A percentile compares a stretch with the other conserved stretches of the same genome.
phyloP scores from a whole-genome alignment of 2,797 vertebrate genomes.

The Melanotaenia trifasciata region DNA sequence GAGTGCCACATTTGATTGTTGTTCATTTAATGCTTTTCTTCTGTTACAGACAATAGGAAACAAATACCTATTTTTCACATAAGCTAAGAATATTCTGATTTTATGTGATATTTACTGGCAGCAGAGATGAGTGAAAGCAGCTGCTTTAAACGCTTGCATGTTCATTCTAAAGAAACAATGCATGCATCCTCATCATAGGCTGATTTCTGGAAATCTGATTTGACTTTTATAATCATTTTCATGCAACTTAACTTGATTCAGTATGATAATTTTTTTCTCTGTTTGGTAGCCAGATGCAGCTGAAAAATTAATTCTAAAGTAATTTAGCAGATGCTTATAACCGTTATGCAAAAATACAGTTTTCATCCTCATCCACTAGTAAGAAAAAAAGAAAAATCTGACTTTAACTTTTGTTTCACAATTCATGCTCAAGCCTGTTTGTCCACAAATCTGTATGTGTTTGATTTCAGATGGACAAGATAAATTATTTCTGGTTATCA shows the following conservation, averaged over 20 bases:
- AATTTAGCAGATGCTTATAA: too few relatives aligned
- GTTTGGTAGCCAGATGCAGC: too few relatives aligned
- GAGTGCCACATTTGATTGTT: constrained; percentile 53
- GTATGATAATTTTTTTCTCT: too few relatives aligned
- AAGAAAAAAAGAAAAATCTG: too few relatives aligned
- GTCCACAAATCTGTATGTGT: background rate
- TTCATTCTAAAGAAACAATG: background rate
- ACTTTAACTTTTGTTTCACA: too few relatives aligned
- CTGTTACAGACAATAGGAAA: background rate
- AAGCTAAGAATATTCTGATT: background rate
- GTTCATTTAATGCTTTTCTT: background rate
- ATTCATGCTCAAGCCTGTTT: background rate
- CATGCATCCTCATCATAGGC: background rate
- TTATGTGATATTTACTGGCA: background rate
- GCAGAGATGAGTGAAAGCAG: background rate
- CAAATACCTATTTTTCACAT: background rate
- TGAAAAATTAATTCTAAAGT: too few relatives aligned
- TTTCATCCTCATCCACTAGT: too few relatives aligned
- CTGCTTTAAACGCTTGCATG: background rate
- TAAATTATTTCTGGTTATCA: background rate
- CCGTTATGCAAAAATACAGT: too few relatives aligned
- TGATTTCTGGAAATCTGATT: too few relatives aligned
- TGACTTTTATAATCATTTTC: too few relatives aligned
- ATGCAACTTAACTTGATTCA: too few relatives aligned
- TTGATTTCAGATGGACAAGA: background rate